A percentile compares a stretch with the other conserved stretches of the same genome.
These are phyloP conservation scores for Pocillopora grandis DNA, from an alignment of 92 coral and sea anemone species.

Conservation along the genomic window DNA sequence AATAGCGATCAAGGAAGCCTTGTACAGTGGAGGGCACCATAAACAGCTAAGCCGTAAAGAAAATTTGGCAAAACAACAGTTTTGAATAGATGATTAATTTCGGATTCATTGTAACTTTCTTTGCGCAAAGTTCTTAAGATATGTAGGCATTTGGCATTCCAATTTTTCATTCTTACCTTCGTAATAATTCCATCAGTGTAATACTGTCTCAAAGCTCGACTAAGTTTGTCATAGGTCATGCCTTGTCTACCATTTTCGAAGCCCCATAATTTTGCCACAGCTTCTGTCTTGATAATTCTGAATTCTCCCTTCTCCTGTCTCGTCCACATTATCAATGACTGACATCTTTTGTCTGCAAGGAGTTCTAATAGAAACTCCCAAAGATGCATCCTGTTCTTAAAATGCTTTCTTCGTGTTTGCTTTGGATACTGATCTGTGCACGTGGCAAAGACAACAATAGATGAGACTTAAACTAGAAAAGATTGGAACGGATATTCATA, in stretches of 20 bases:
- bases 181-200: neutral
- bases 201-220: conserved; percentile 21
- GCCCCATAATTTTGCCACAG: conserved; percentile 17
- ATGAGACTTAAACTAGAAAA: neutral
- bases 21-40: too few relatives aligned
- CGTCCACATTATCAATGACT: conserved; percentile 28
- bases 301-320: conserved; percentile 4
- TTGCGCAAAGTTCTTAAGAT: too few relatives aligned
- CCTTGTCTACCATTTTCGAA: neutral
- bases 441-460: neutral
- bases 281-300: neutral
- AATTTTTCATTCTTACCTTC: neutral
- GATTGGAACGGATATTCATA: too few relatives aligned
- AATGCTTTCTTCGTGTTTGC: conserved; percentile 17
- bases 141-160: too few relatives aligned
- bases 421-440: neutral
- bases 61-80: too few relatives aligned
- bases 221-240: conserved; percentile 17
- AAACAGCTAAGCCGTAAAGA: too few relatives aligned
- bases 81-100: too few relatives aligned
- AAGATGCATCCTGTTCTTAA: conserved; percentile 81
- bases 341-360: conserved; percentile 61
- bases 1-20: too few relatives aligned
- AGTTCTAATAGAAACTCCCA: conserved; percentile 90
- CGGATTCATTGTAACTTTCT: too few relatives aligned